Percentiles rank a stretch among this genome's conserved stretches.
These are phyloP conservation scores for Gila robusta DNA, from an alignment of 2,797 vertebrate genomes.

Conservation along the genomic window DNA sequence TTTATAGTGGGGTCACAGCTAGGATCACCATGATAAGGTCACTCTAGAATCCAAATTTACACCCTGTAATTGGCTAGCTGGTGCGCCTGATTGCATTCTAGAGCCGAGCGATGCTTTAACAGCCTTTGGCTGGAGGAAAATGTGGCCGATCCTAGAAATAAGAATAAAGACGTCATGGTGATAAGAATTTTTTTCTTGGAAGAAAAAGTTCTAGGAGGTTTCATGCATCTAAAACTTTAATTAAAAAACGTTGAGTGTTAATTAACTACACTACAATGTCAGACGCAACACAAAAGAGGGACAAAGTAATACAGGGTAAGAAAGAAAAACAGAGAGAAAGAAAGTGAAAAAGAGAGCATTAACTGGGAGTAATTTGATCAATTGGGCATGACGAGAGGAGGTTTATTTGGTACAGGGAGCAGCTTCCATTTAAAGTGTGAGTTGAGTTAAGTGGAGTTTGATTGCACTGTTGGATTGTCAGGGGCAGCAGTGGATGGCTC, in stretches of 20 bases:
- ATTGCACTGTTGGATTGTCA: conserved; percentile 79
- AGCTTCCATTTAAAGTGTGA: conserved; percentile 72
- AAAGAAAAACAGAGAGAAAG: conserved; percentile 46
- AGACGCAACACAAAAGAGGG: conserved; percentile 72
- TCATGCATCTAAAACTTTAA: conserved; percentile 74
- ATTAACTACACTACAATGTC: conserved; percentile 79
- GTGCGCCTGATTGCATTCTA: conserved; percentile 76
- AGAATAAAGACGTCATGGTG: conserved; percentile 53
- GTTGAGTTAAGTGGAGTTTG: conserved; percentile 75
- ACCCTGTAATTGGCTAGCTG: conserved; percentile 82
- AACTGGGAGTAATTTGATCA: conserved; percentile 84
- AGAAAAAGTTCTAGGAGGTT: conserved; percentile 70
- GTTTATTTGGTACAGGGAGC: conserved; percentile 74
- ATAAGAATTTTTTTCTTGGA: conserved; percentile 63
- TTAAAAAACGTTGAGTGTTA: conserved; percentile 78
- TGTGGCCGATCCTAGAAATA: conserved; percentile 53
- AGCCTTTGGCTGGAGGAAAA: conserved; percentile 52
- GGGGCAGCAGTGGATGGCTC: conserved; percentile 71
- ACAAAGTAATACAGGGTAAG: conserved; percentile 56
- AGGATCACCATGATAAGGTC: conserved; percentile 83
- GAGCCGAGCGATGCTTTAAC: conserved; percentile 61
- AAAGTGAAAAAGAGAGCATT: conserved; percentile 68
- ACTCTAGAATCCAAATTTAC: conserved; percentile 81
- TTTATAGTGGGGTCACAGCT: conserved; percentile 81
- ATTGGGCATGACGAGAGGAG: conserved; percentile 84